A percentile compares a stretch with the other conserved stretches of the same genome.
These are phyloP conservation scores for Microplitis manilae DNA, from an alignment of 2,888 invertebrate genomes.

Conservation along the genomic window DNA sequence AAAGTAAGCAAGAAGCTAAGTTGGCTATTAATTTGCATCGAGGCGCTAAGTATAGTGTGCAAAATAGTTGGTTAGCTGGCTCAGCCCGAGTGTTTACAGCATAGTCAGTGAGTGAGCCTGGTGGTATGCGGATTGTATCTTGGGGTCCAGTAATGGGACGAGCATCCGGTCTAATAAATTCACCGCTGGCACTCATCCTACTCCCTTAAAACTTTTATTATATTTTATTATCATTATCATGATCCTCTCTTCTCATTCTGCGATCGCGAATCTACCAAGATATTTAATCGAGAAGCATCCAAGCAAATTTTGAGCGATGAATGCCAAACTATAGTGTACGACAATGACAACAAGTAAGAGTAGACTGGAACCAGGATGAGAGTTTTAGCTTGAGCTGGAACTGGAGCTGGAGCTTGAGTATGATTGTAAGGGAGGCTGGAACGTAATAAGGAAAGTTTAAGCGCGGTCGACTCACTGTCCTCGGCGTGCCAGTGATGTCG, in stretches of 20 bases:
- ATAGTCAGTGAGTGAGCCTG: neutral
- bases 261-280: conserved; percentile 1
- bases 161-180: conserved; percentile 58
- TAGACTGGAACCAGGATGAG: neutral
- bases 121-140: conserved; percentile 19
- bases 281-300: conserved; percentile 42
- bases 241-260: conserved; percentile 23
- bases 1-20: neutral
- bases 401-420: too few relatives aligned
- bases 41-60: conserved; percentile 8
- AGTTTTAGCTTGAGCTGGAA: too few relatives aligned
- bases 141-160: conserved; percentile 36
- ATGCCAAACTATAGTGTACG: conserved; percentile 16
- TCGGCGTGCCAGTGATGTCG: conserved; percentile 45
- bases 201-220: conserved; percentile 19
- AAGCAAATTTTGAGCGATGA: conserved; percentile 30
- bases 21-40: conserved; percentile 15
- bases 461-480: conserved; percentile 47
- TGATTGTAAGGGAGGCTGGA: conserved; percentile 25
- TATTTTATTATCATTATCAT: neutral
- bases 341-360: conserved; percentile 25
- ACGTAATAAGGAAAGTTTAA: conserved; percentile 59
- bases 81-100: too few relatives aligned
- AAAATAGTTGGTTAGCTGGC: conserved; percentile 12
- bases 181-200: conserved; percentile 37